Percentiles rank a stretch among this genome's conserved stretches.
Evolutionary conservation across 1,140 invertebrate genomes (phyloP).

Genomic region (Anastrepha ludens): DNA sequence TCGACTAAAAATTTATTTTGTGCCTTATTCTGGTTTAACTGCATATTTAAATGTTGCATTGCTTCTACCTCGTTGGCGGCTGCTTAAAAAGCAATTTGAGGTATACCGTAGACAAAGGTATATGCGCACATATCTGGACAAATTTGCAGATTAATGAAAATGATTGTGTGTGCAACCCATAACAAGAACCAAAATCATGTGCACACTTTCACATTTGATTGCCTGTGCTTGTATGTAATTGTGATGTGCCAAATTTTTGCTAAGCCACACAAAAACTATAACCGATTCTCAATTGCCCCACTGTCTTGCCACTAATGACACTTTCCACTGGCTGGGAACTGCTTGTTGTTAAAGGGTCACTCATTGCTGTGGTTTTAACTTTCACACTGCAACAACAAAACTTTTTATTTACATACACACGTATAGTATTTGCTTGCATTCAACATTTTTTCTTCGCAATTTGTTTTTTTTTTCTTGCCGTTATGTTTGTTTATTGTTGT

Average conservation of each 20-base stretch:
- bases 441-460: not conserved
- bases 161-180: not conserved
- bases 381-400: constrained; percentile 1
- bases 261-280: not conserved
- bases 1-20: too few species aligned
- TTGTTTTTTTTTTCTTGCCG: not conserved
- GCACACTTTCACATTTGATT: not conserved
- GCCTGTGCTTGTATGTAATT: too few species aligned
- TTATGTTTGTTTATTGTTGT: not conserved
- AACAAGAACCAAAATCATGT: not conserved
- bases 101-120: not conserved
- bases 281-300: not conserved
- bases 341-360: not conserved
- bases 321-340: not conserved
- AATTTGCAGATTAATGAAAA: constrained; percentile 1
- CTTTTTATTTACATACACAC: not conserved
- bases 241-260: not conserved
- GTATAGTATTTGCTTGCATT: not conserved
- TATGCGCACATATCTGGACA: too few species aligned
- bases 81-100: constrained; percentile 12
- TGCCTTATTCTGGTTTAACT: too few species aligned
- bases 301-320: constrained; percentile 5
- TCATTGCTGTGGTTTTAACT: constrained; percentile 29
- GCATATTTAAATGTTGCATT: too few species aligned
- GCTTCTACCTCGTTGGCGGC: not conserved